Base-by-base conservation (phyloP, 2,113 vertebrate species). In the Limnothrissa miodon region DNA sequence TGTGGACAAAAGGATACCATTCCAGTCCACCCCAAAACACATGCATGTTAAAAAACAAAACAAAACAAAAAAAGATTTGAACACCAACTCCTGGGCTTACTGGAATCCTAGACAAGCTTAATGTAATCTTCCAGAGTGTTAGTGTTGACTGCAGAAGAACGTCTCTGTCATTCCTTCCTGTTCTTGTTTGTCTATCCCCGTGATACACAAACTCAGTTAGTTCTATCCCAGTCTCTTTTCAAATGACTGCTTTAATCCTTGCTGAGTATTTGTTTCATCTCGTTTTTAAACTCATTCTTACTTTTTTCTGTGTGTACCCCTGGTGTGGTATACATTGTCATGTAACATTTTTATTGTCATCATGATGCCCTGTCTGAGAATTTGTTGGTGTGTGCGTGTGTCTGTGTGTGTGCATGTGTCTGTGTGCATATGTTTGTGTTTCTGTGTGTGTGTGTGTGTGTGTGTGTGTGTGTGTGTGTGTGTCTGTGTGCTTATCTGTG, bases 11-110 rank as follows among this genome's bases (percentile, higher is more conserved):
- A 83, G 39, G 74, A 62, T 5, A 53, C 83, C n/a, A n/a, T n/a
- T n/a, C 74, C 86, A 51, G 85, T 82, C 86, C 83, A 81, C 48
- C 90, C 84, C 74, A 78, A 0, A 66, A 66, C 59, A 70, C 62
- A 70, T 9, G 62, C 10, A 70, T 70, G 62, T 36, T 10, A 70
- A 70, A 66, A n/a, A 33, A 45, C 81, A 84, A 44, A 87, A 89
- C 29, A 70, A 70, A 66, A n/a, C 8, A 45, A 81, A 84, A 44
- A 87, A 89, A 84, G 36, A 13, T 23, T 78, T 74, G 5, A 4
- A 83, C 19, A 45, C 13, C 39, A 36, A 19, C 62, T 42, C 36
- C 79, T 70, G 46, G 7, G 9, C 29, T 45, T 42, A n/a, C 17
- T 21, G 29, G n/a, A 39, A 59, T 78, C 70, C 42, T 46, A 66